phyloP scores from a whole-genome alignment of 2,113 vertebrate species.

The Dipodomys ordii region DNA sequence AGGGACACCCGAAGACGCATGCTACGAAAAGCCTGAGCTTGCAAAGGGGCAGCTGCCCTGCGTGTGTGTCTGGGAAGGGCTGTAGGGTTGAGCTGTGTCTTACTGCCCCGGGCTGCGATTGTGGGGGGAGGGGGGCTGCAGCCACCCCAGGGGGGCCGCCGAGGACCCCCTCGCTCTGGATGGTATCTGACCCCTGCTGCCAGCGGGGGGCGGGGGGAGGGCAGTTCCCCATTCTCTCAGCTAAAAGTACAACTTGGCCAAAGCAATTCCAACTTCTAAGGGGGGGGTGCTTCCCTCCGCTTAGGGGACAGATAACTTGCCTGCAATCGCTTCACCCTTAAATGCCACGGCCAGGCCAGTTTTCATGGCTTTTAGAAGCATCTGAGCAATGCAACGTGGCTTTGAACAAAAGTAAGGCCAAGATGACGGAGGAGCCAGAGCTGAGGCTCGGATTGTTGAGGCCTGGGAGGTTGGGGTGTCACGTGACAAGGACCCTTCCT shows the following conservation, averaged over 20 bases:
- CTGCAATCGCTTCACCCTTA: background rate
- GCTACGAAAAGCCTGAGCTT: background rate
- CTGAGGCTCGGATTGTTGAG: accelerated
- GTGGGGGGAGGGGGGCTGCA: background rate
- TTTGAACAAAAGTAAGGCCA: constrained; percentile 13
- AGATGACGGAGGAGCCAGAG: background rate
- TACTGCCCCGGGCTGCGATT: background rate
- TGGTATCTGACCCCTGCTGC: background rate
- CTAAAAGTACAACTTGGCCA: constrained; percentile 26
- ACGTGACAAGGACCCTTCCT: background rate
- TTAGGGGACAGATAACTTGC: background rate
- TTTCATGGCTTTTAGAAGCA: background rate
- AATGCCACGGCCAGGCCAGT: background rate
- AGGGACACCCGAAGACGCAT: background rate
- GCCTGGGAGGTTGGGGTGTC: background rate
- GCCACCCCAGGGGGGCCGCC: background rate
- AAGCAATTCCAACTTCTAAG: background rate
- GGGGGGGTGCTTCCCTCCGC: background rate
- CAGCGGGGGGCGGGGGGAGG: background rate
- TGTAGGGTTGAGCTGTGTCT: background rate
- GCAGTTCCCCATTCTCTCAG: background rate
- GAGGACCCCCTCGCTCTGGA: background rate
- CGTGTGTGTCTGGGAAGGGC: background rate
- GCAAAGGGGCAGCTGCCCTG: background rate
- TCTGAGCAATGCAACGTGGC: background rate